These are phyloP conservation scores for Coronaproctus castanopsis DNA, from an alignment of 2,888 invertebrate species.

Conservation along the genomic window DNA sequence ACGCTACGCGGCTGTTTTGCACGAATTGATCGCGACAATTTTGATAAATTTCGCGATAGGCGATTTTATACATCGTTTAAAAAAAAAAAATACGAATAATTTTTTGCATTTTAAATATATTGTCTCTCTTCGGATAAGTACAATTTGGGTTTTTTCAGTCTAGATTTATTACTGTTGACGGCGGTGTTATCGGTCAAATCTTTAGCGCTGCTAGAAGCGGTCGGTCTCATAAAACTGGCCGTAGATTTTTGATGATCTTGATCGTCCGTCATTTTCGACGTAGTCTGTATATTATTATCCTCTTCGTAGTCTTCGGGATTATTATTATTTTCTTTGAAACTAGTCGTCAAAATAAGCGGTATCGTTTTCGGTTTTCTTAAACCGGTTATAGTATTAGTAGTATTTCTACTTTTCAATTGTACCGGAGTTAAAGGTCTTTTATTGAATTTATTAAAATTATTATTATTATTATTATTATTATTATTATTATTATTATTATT, in stretches of 20 bases:
- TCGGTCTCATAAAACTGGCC: conserved; percentile 65
- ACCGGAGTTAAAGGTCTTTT: conserved; percentile 22
- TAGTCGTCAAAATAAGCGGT: conserved; percentile 25
- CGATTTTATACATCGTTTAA: no score
- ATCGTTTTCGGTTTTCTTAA: conserved; percentile 19
- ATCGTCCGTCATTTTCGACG: conserved; percentile 25
- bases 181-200: conserved; percentile 27
- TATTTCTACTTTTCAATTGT: conserved; percentile 21
- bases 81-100: no score
- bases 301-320: conserved; percentile 23
- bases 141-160: neutral
- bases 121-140: neutral
- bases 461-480: conserved; percentile 15
- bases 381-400: conserved; percentile 30
- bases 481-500: conserved; percentile 28
- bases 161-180: conserved; percentile 12
- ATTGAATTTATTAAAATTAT: conserved; percentile 15
- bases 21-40: no score
- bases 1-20: no score
- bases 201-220: conserved; percentile 62
- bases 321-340: conserved; percentile 32
- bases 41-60: no score
- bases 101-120: neutral
- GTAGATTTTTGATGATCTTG: conserved; percentile 23
- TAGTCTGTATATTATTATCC: conserved; percentile 25